Conservation (phyloP, 2,888 invertebrate genomes). For the Timandra comae region DNA sequence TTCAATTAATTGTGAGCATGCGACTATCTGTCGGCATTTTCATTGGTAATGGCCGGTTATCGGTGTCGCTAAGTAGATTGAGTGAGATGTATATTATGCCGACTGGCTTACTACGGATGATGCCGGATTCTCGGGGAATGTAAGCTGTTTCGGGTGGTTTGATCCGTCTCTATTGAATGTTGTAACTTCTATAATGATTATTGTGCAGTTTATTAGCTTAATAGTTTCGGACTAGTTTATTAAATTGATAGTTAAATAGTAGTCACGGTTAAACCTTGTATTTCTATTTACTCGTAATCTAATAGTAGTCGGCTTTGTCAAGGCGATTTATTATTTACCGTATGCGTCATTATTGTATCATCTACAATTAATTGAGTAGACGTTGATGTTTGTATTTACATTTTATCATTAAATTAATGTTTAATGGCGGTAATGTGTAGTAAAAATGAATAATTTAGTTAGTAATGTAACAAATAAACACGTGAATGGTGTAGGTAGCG, state of each 20-base stretch:
- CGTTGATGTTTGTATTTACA: not conserved
- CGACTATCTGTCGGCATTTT: conserved; percentile 66
- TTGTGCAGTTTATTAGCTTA: conserved; percentile 23
- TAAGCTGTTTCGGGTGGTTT: conserved; percentile 29
- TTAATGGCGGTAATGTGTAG: conserved; percentile 1
- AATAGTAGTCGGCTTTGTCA: too few species aligned
- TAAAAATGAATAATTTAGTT: conserved; percentile 16
- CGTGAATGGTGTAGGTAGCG: conserved; percentile 26
- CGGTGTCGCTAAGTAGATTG: conserved; percentile 68
- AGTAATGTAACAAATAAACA: conserved; percentile 25
- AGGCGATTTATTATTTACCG: too few species aligned
- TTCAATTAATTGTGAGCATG: conserved; percentile 72
- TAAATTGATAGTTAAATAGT: conserved; percentile 20
- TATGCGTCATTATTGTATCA: too few species aligned
- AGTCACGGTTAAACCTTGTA: conserved; percentile 12
- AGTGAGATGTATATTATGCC: conserved; percentile 56
- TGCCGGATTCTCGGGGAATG: conserved; percentile 41
- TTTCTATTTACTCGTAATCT: conserved; percentile 5
- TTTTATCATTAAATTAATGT: not conserved
- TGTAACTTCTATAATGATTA: conserved; percentile 27
- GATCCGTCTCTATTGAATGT: conserved; percentile 28
- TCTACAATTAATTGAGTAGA: too few species aligned
- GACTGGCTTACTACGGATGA: conserved; percentile 46
- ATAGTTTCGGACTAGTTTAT: conserved; percentile 23
- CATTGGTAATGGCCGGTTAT: conserved; percentile 67